Conservation (phyloP, 2,888 invertebrate species). For the Andrena camellia region DNA sequence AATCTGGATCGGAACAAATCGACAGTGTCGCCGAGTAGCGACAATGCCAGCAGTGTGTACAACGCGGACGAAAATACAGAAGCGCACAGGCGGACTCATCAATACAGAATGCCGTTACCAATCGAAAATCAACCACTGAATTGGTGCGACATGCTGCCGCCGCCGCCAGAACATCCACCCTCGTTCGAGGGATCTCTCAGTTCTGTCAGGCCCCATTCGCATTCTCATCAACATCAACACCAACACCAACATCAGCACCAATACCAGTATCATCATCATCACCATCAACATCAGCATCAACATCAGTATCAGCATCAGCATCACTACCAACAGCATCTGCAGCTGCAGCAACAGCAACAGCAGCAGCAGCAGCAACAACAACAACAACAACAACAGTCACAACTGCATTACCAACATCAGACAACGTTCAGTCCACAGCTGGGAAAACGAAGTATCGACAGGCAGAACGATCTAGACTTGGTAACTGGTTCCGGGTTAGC, state of each 20-base stretch:
- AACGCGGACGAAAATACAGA: conserved; percentile 79
- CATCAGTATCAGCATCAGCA: neutral
- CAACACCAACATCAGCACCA: conserved; percentile 55
- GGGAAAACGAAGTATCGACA: conserved; percentile 76
- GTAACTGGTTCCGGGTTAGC: conserved; percentile 39
- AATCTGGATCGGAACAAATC: conserved; percentile 83
- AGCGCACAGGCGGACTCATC: conserved; percentile 75
- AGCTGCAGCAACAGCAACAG: conserved; percentile 23
- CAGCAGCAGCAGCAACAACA: conserved; percentile 44
- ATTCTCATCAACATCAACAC: conserved; percentile 35
- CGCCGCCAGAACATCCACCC: conserved; percentile 68
- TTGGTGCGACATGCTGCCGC: conserved; percentile 89
- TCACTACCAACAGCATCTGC: neutral
- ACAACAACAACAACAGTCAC: conserved; percentile 39
- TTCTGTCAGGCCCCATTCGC: conserved; percentile 35
- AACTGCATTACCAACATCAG: conserved; percentile 71
- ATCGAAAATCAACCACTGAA: conserved; percentile 81
- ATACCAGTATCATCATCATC: conserved; percentile 23
- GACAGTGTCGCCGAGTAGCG: conserved; percentile 83
- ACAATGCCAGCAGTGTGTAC: conserved; percentile 83
- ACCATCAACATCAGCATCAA: conserved; percentile 42
- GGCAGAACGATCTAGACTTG: conserved; percentile 78
- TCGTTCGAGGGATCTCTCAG: conserved; percentile 49
- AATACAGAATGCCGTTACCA: conserved; percentile 63
- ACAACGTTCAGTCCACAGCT: conserved; percentile 82